phyloP scores from a whole-genome alignment of 2,113 vertebrate genomes.

The Tricholaema leucomelas region DNA sequence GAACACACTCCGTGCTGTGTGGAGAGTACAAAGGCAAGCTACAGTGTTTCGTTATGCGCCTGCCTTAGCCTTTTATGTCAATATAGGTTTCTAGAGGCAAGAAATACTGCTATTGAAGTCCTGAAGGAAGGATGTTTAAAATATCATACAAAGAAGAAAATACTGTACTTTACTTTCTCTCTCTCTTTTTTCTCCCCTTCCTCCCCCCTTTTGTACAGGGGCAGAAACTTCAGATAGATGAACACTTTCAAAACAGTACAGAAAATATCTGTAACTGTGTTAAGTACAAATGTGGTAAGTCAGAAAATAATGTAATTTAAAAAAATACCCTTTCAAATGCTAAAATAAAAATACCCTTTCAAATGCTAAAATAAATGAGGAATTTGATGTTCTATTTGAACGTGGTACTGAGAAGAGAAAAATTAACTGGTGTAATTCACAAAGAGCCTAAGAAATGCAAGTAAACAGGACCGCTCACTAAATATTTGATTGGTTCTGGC shows the following conservation, averaged over 20 bases:
- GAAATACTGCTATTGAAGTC: not conserved
- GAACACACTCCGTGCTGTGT: not conserved
- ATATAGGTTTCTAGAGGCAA: not conserved
- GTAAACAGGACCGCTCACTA: not conserved
- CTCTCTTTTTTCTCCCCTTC: not conserved
- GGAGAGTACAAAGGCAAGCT: not conserved
- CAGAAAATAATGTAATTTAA: not conserved
- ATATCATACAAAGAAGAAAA: not conserved
- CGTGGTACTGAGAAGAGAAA: not conserved
- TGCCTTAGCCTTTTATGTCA: not conserved
- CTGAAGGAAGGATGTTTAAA: not conserved
- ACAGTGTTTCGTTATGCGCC: not conserved
- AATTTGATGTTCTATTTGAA: not conserved
- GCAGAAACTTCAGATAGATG: slow-evolving; percentile 86
- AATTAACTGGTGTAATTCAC: not conserved
- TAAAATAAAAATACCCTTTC: not conserved
- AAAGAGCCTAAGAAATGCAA: not conserved
- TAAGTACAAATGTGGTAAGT: slow-evolving; percentile 90
- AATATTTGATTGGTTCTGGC: not conserved
- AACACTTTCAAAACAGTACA: slow-evolving; percentile 78
- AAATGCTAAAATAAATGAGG: not conserved
- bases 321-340: not conserved
- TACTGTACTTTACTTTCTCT: not conserved
- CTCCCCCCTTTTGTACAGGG: slow-evolving; percentile 75
- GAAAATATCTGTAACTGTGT: slow-evolving; percentile 89